These are phyloP conservation scores for Maylandia zebra DNA, from an alignment of 2,113 vertebrate species.

Conservation along the genomic window DNA sequence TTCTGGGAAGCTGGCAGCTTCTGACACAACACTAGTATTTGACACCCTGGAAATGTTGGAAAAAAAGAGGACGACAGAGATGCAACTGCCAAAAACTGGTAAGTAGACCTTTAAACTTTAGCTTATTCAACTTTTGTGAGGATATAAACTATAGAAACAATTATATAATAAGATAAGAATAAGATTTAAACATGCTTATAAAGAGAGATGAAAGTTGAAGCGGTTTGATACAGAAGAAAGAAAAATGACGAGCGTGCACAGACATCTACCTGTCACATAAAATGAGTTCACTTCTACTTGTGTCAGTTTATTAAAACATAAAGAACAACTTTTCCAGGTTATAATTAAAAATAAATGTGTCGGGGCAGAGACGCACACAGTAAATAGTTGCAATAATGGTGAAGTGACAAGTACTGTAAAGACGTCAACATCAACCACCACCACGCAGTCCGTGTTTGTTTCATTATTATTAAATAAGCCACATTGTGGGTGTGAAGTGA, in stretches of 20 bases:
- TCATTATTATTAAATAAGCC: not conserved
- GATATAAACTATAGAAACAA: not conserved
- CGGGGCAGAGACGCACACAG: not conserved
- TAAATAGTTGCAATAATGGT: not conserved
- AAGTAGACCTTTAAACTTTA: not conserved
- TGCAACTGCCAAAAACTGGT: not conserved
- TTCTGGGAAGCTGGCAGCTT: not conserved
- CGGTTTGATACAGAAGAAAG: not conserved
- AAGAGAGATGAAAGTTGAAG: not conserved
- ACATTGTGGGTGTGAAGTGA: slow-evolving; percentile 5
- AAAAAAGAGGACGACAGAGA: not conserved
- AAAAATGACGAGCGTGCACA: not conserved
- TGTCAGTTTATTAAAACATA: not conserved
- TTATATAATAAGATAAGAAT: not conserved
- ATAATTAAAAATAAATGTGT: not conserved
- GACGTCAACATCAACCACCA: not conserved
- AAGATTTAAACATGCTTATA: not conserved
- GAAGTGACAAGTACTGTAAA: slow-evolving; percentile 3
- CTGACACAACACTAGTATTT: not conserved
- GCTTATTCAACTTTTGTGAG: fast-evolving
- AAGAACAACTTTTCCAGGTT: not conserved
- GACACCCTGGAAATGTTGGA: not conserved
- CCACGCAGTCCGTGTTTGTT: not conserved
- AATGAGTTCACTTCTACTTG: not conserved
- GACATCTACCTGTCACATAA: not conserved